Base-by-base conservation (phyloP, 2,888 invertebrate species). In the Ypsolopha scabrella region DNA sequence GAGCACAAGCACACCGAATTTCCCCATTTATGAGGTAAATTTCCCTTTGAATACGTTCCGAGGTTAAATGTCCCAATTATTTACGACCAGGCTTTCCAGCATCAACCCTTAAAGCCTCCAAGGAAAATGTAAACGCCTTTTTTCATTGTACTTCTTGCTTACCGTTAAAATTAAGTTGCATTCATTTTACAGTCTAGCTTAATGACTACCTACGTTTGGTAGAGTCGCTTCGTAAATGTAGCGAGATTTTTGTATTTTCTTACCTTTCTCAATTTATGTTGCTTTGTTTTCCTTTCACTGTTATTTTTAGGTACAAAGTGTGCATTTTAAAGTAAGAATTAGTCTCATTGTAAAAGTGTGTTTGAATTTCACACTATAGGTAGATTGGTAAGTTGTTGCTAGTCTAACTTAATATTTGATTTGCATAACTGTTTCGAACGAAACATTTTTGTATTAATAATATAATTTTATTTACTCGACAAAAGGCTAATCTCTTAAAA, bases 11-110 rank as follows among this genome's bases (percentile, higher is more conserved):
- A 61, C 60, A 57, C 58, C 56, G 61, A 64, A 65, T 62, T 63
- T 65, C 60, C 68, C 62, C 65, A 67, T 70, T 72, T 67, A 65
- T 62, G 59, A 63, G 62, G 63, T 63, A 65, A 72, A 70, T 62
- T 71, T 68, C 59, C 62, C 59, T 65, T 64, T 71, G 64, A 69
- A 65, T 60, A 61, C 63, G 67, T 63, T 64, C 67, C 64, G 60
- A 62, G 68, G 67, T 67, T 70, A 68, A 72, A 69, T 69, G 73
- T 70, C 67, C 62, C 67, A 70, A 72, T 73, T 72, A 73, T 73
- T 75, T 74, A 75, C 68, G 68, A 67, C 65, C 64, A 64, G 60
- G 62, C 63, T 64, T 63, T 64, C 62, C 56, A 58, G 58, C 59
- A 62, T 61, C 60, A 62, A 63, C 66, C 63, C 64, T 65, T 61